Percentiles rank a stretch among this genome's conserved stretches.
Conservation (phyloP, 2,888 invertebrate species). For the Thymelicus sylvestris region DNA sequence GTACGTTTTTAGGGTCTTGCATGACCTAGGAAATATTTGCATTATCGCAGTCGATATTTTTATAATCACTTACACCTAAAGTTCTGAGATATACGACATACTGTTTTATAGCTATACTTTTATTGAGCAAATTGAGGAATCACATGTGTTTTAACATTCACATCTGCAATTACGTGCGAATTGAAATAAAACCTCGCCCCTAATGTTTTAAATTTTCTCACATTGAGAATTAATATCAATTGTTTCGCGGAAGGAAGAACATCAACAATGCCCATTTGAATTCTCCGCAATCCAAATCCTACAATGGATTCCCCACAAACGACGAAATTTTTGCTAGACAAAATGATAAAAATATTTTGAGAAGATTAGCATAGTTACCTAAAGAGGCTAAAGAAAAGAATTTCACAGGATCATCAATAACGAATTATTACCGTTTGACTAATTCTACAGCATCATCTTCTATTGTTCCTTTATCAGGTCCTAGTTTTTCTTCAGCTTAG, state of each 20-base stretch:
- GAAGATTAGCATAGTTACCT: not conserved
- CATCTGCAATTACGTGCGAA: no score
- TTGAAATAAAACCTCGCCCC: no score
- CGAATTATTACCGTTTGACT: constrained; percentile 15
- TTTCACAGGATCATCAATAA: constrained; percentile 23
- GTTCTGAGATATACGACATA: no score
- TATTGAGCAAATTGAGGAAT: no score
- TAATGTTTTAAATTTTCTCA: not conserved
- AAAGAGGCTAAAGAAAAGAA: not conserved
- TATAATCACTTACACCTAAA: no score
- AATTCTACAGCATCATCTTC: constrained; percentile 14
- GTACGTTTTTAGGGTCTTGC: no score
- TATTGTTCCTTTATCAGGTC: constrained; percentile 27
- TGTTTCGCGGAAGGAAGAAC: not conserved
- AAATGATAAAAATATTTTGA: not conserved
- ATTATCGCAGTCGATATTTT: no score
- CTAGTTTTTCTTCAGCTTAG: constrained; percentile 32
- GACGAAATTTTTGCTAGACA: not conserved
- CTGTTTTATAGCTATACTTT: no score
- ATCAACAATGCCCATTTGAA: constrained; percentile 1
- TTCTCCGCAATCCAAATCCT: not conserved
- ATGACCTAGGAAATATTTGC: no score
- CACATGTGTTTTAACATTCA: no score
- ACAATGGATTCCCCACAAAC: not conserved
- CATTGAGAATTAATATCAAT: not conserved